phyloP scores from a whole-genome alignment of 2,888 invertebrate genomes.

The Mactromeris polynyma region DNA sequence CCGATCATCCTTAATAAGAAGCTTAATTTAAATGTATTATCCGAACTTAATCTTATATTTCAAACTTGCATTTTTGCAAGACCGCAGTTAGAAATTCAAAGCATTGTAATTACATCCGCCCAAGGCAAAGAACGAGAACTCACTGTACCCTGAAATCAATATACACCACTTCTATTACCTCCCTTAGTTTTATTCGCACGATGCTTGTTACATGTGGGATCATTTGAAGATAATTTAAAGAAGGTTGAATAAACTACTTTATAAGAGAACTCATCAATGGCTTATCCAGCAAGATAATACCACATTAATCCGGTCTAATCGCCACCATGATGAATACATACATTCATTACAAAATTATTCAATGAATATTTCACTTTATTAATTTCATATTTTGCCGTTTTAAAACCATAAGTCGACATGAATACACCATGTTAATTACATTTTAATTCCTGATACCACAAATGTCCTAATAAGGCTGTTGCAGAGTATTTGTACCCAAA shows the following conservation, averaged over 20 bases:
- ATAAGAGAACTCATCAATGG: background rate
- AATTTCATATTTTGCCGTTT: background rate
- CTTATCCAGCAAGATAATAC: background rate
- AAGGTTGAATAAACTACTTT: background rate
- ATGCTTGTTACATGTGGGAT: background rate
- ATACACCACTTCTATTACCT: background rate
- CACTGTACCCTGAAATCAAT: background rate
- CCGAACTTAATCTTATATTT: too few species aligned
- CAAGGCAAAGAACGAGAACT: background rate
- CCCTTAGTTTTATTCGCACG: constrained; percentile 2
- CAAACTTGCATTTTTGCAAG: too few species aligned
- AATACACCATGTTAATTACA: constrained; percentile 3
- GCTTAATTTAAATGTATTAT: too few species aligned
- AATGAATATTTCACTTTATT: constrained; percentile 6
- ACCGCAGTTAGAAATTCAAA: too few species aligned
- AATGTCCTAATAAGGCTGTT: background rate
- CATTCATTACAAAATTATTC: background rate
- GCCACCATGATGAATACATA: background rate
- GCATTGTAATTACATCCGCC: too few species aligned
- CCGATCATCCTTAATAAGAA: too few species aligned
- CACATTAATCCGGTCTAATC: background rate
- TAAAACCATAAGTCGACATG: constrained; percentile 6
- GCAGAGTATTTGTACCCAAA: constrained; percentile 2
- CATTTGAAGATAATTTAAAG: background rate
- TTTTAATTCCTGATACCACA: constrained; percentile 13